Evolutionary conservation across 2,888 invertebrate genomes (phyloP).

Genomic region (Oxytorus armatus): DNA sequence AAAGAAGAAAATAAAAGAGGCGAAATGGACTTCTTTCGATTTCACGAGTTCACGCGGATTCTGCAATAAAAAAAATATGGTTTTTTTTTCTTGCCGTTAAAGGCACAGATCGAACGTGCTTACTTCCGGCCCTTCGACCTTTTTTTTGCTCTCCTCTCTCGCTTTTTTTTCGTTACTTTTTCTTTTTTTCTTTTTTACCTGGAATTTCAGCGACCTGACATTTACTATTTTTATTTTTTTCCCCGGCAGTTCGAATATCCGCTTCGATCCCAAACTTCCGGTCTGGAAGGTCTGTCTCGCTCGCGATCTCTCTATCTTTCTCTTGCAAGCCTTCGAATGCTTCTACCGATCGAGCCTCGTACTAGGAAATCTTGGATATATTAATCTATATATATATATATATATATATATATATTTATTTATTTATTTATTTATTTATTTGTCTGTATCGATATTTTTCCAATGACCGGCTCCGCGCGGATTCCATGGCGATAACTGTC

Average conservation of each 20-base stretch:
- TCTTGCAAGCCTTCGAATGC: not conserved
- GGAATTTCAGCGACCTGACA: constrained; percentile 10
- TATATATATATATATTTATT: constrained; percentile 42
- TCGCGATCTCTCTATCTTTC: not conserved
- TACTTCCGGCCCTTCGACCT: constrained; percentile 26
- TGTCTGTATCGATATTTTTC: constrained; percentile 46
- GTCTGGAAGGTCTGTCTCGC: constrained; percentile 5
- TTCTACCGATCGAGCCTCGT: constrained; percentile 8
- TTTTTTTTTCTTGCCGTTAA: not conserved
- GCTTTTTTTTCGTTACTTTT: constrained; percentile 23
- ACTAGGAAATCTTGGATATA: constrained; percentile 7
- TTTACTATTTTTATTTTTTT: constrained; percentile 20
- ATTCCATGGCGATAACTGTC: constrained; percentile 40
- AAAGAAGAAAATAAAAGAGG: not conserved
- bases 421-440: constrained; percentile 33
- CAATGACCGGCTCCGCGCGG: constrained; percentile 36
- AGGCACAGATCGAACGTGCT: constrained; percentile 34
- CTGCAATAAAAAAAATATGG: constrained; percentile 1
- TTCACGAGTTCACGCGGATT: not conserved
- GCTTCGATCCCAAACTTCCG: constrained; percentile 52
- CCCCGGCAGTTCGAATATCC: constrained; percentile 45
- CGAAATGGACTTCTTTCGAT: not conserved
- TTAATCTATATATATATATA: constrained; percentile 26
- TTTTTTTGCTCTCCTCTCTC: constrained; percentile 16
- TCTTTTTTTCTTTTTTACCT: constrained; percentile 18